Base-by-base conservation (phyloP, 2,888 invertebrate genomes). In the Baccha elongata region DNA sequence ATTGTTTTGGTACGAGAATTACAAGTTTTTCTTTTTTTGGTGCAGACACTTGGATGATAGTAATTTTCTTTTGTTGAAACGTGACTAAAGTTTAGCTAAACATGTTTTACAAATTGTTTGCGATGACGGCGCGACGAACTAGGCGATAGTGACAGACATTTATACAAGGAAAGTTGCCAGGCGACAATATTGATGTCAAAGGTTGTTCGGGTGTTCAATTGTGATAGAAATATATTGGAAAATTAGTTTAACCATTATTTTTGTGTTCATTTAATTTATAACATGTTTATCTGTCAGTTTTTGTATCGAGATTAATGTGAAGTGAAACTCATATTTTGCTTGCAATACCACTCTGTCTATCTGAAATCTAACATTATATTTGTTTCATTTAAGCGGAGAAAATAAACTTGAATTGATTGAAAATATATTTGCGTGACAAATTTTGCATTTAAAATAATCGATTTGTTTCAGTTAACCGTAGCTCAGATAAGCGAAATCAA, bases 111-210 rank as follows among this genome's bases (percentile, higher is more conserved):
- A 37, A 53, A 55, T 60, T 53, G 37, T 17, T 23, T n/a, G 42
- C 23, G 29, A 67, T 21, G 10, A 23, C 40, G 19, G 53, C 37
- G 13, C 7, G 10, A 55, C 15, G 21, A n/a, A n/a, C n/a, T n/a
- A n/a, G n/a, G n/a, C n/a, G 23, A 23, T 23, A 23, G 3, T 23
- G 3, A 7, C 1, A 52, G 13, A 58, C 6, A 6, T 42, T 40
- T 15, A n/a, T n/a, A 19, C 29, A 32, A 75, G 60, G 75, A 81
- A 81, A 81, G 80, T 71, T 75, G 75, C 19, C 32, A 40, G 58
- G 50, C 10, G 69, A 71, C 58, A 71, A 65, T 29, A 44, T 60
- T n/a, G 23, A 71, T 74, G 69, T 75, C 74, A 81, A 69, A 71
- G 75, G 74, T 69, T 74, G 69, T n/a, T 37, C 42, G 13, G 17